Evolutionary conservation across 1,140 invertebrate genomes (phyloP), one percentile per base, ranked within the genome.

Genomic region (Physella acuta): DNA sequence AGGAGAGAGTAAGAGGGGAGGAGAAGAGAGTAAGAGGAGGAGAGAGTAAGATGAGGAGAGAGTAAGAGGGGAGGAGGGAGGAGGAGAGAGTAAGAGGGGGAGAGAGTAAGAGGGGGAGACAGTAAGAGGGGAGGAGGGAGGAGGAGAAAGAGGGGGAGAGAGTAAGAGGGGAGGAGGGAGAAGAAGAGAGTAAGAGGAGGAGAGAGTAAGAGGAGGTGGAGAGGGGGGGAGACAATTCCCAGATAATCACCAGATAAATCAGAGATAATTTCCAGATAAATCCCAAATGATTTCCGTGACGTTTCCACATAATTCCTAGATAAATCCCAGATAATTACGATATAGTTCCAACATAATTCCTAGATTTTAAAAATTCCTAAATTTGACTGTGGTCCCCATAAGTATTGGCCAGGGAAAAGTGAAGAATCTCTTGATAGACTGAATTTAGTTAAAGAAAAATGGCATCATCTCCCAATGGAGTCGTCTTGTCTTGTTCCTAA

Each of bases 121-220:
- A n/a, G 44, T 49, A n/a, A 49, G 44, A 49, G 44, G 44, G 44
- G 44, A 49, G 44, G 44, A 49, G 44, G 44, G 44, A n/a, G n/a
- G 44, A 49, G n/a, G 44, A 49, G 44, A n/a, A n/a, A 49, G 44
- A n/a, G n/a, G 44, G 44, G n/a, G 44, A n/a, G 44, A n/a, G 44
- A 49, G 44, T 14, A 49, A n/a, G 44, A 49, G 44, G 44, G n/a
- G 44, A n/a, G n/a, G 44, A n/a, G 44, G n/a, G 44, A 49, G 44
- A n/a, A 49, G 44, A 49, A n/a, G 44, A n/a, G 44, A n/a, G 44
- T 14, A 49, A 14, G 44, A 49, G 44, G 44, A 49, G n/a, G 44
- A 49, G 44, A n/a, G 44, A 49, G 44, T 11, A n/a, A n/a, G 44
- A 49, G 44, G 44, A 49, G 44, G 44, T 14, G 44, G n/a, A n/a